Evolutionary conservation across 2,888 invertebrate species (phyloP).

Genomic region (Margaritifera margaritifera): DNA sequence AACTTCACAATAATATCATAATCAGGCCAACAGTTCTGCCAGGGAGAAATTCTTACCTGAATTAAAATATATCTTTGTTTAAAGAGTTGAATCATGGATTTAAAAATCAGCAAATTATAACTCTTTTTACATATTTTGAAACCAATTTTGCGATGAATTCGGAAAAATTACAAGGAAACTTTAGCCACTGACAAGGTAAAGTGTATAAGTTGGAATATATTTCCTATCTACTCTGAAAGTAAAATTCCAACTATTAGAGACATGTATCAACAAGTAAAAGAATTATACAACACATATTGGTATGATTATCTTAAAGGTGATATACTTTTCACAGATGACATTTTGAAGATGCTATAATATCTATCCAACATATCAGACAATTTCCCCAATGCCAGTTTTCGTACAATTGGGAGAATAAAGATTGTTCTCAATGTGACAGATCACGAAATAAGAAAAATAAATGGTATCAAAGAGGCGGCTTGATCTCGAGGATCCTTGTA

Average conservation of each 20-base stretch:
- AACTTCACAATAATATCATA: too few relatives aligned
- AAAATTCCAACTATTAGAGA: slow-evolving; percentile 33
- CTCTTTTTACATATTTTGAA: slow-evolving; percentile 35
- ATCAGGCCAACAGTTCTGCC: too few relatives aligned
- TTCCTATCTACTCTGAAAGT: slow-evolving; percentile 13
- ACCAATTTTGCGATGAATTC: slow-evolving; percentile 23
- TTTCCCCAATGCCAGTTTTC: slow-evolving; percentile 10
- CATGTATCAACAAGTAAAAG: slow-evolving; percentile 30
- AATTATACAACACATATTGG: slow-evolving; percentile 31
- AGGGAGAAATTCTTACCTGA: too few relatives aligned
- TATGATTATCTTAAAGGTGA: slow-evolving; percentile 41
- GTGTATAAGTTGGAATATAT: slow-evolving; percentile 37
- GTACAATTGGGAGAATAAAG: slow-evolving; percentile 35
- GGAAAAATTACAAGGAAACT: slow-evolving; percentile 37
- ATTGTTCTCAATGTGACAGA: slow-evolving; percentile 30
- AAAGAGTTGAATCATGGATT: too few relatives aligned
- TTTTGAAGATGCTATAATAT: slow-evolving; percentile 24
- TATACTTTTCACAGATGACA: slow-evolving; percentile 36
- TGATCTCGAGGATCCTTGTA: slow-evolving; percentile 23
- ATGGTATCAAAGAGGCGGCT: slow-evolving; percentile 14
- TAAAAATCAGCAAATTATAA: slow-evolving; percentile 16
- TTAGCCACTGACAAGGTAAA: slow-evolving; percentile 12
- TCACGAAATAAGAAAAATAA: slow-evolving; percentile 16
- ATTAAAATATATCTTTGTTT: too few relatives aligned
- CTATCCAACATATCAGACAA: slow-evolving; percentile 16